Conservation (phyloP, 2,888 invertebrate species). For the Andrena flavipes region DNA sequence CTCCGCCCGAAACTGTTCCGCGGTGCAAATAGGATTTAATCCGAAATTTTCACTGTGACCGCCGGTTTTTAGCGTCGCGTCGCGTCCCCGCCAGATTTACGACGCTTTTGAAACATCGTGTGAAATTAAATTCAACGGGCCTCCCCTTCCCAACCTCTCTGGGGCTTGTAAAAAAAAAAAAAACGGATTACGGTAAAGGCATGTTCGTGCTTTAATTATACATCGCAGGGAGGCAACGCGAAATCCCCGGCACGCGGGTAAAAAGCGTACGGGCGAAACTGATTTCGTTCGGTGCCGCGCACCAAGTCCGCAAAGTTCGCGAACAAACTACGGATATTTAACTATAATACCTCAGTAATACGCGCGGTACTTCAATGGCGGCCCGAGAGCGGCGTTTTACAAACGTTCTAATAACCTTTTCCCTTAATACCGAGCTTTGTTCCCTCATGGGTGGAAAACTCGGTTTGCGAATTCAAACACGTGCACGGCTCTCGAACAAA, state of each 20-base stretch:
- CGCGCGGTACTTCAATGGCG: slow-evolving; percentile 25
- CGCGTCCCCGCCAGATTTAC: slow-evolving; percentile 26
- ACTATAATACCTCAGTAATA: slow-evolving; percentile 11
- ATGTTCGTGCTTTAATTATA: slow-evolving; percentile 36
- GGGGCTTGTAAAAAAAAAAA: slow-evolving; percentile 13
- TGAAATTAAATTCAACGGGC: slow-evolving; percentile 41
- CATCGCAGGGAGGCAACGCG: slow-evolving; percentile 21
- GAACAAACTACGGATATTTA: slow-evolving; percentile 43
- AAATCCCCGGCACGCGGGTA: slow-evolving; percentile 2
- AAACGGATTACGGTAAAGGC: slow-evolving; percentile 41
- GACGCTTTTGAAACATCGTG: slow-evolving; percentile 35
- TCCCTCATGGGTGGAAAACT: background rate
- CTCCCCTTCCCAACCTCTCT: background rate
- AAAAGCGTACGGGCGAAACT: slow-evolving; percentile 24
- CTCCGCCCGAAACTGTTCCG: slow-evolving; percentile 16
- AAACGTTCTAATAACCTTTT: slow-evolving; percentile 42
- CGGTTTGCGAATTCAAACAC: slow-evolving; percentile 12
- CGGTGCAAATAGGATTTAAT: slow-evolving; percentile 19
- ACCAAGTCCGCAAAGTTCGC: slow-evolving; percentile 14
- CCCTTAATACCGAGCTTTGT: slow-evolving; percentile 31
- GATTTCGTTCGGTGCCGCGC: slow-evolving; percentile 21
- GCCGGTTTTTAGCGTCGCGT: slow-evolving; percentile 23
- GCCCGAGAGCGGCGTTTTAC: slow-evolving; percentile 24
- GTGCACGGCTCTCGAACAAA: slow-evolving; percentile 1
- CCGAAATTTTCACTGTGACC: slow-evolving; percentile 26